A percentile compares a stretch with the other conserved stretches of the same genome.
Conservation (phyloP, 2,797 vertebrate species). For the Diplodus puntazzo region DNA sequence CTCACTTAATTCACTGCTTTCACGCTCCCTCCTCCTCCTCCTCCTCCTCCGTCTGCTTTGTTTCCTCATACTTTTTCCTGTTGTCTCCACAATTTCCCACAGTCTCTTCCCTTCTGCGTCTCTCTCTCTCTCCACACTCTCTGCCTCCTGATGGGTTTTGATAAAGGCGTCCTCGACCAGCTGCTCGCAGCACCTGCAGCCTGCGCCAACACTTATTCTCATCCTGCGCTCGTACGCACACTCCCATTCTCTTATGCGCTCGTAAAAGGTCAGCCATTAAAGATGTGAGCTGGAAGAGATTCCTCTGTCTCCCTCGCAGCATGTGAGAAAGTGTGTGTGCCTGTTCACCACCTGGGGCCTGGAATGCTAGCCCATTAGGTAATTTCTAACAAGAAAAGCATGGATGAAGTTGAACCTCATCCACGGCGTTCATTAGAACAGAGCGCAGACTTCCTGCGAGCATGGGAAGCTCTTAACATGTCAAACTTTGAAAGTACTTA, state of each 20-base stretch:
- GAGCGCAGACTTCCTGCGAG: conserved; percentile 15
- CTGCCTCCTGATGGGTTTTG: conserved; percentile 38
- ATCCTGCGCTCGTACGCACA: conserved; percentile 32
- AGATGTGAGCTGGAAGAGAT: conserved; percentile 58
- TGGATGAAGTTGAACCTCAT: conserved; percentile 36
- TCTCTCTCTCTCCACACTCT: conserved; percentile 17
- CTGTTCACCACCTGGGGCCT: conserved; percentile 42
- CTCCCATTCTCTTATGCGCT: conserved; percentile 53
- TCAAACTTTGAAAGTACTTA: conserved; percentile 30
- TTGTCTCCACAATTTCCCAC: conserved; percentile 45
- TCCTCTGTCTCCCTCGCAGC: conserved; percentile 26
- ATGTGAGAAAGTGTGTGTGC: not conserved
- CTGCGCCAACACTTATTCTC: conserved; percentile 24
- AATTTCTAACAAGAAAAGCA: conserved; percentile 56
- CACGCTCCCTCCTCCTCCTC: not conserved
- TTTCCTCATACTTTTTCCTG: conserved; percentile 32
- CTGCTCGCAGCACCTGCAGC: conserved; percentile 78
- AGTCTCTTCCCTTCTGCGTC: conserved; percentile 33
- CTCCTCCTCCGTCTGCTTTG: conserved; percentile 15
- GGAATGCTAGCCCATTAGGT: conserved; percentile 45
- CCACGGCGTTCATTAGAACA: conserved; percentile 21
- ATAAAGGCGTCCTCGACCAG: conserved; percentile 62
- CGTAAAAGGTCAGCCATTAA: conserved; percentile 72
- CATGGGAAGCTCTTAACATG: conserved; percentile 30
- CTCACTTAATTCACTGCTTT: conserved; percentile 30